phyloP scores from a whole-genome alignment of 1,140 invertebrate genomes.

The Atta colombica region DNA sequence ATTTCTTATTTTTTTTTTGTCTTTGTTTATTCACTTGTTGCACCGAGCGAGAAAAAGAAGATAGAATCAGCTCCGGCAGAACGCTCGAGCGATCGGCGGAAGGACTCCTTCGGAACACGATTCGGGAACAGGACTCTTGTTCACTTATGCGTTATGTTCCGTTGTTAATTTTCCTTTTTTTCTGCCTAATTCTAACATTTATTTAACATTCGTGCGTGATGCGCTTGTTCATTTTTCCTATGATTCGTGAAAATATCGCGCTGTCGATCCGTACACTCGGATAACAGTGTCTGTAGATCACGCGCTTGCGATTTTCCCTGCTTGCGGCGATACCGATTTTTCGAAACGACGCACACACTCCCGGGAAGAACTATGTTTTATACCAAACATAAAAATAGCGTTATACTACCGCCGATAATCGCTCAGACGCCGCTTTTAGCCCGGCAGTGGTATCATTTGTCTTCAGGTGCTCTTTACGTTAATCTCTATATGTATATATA shows the following conservation, averaged over 20 bases:
- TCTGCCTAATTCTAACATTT: neutral
- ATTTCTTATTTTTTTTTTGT: conserved; percentile 53
- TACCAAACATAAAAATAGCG: conserved; percentile 24
- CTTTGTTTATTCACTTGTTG: conserved; percentile 65
- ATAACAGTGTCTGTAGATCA: conserved; percentile 17
- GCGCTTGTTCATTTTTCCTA: conserved; percentile 63
- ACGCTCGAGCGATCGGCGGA: conserved; percentile 58
- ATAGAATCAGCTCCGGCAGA: conserved; percentile 38
- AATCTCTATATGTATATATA: conserved; percentile 34
- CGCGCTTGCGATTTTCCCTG: conserved; percentile 10
- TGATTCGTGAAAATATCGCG: conserved; percentile 51
- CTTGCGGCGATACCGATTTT: conserved; percentile 28
- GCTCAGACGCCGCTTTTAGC: conserved; percentile 56
- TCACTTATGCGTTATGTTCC: conserved; percentile 49
- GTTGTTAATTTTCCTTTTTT: conserved; percentile 41
- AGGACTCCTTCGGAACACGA: neutral
- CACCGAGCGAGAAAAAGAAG: conserved; percentile 54
- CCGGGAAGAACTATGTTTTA: conserved; percentile 12
- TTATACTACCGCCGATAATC: conserved; percentile 51
- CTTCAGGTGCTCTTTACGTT: conserved; percentile 59
- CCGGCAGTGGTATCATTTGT: conserved; percentile 61
- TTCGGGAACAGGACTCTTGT: conserved; percentile 35
- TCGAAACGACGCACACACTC: conserved; percentile 21
- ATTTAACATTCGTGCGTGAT: conserved; percentile 45
- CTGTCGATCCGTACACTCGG: conserved; percentile 34